Percentiles rank a stretch among this genome's conserved stretches.
These are phyloP conservation scores for Cyclopterus lumpus DNA, from an alignment of 2,797 vertebrate species.

Conservation along the genomic window DNA sequence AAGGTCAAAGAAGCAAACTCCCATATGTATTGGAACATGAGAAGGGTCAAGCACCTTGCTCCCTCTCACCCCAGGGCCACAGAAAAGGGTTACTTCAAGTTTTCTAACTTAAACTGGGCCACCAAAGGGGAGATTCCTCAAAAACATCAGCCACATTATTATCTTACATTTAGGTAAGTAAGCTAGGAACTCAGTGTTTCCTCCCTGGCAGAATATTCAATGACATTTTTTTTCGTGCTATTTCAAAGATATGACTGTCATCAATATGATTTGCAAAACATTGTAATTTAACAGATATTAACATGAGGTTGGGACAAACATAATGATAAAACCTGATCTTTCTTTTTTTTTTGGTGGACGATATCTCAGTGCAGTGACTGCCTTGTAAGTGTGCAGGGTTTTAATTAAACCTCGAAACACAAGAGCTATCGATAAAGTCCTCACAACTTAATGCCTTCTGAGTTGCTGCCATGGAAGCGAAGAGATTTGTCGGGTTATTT, in stretches of 20 bases:
- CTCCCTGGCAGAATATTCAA: constrained; percentile 22
- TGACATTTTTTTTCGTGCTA: constrained; percentile 28
- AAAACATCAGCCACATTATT: constrained; percentile 15
- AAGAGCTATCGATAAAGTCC: constrained; percentile 71
- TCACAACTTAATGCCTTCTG: constrained; percentile 72
- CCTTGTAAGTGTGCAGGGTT: constrained; percentile 53
- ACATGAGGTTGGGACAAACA: constrained; percentile 55
- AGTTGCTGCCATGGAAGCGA: constrained; percentile 62
- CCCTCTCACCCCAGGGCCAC: constrained; percentile 25
- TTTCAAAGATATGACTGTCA: constrained; percentile 45
- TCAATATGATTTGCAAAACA: constrained; percentile 54
- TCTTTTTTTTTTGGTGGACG: constrained; percentile 18
- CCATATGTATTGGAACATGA: constrained; percentile 27
- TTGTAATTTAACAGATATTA: constrained; percentile 58
- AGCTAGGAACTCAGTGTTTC: constrained; percentile 4
- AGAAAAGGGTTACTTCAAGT: constrained; percentile 31
- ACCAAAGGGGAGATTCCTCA: constrained; percentile 14
- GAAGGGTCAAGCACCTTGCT: constrained; percentile 36
- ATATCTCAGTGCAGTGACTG: constrained; percentile 50
- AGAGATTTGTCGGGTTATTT: constrained; percentile 73
- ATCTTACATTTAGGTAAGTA: neutral
- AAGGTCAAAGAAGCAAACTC: constrained; percentile 51
- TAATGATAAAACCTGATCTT: constrained; percentile 46
- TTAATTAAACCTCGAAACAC: constrained; percentile 77
- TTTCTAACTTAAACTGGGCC: constrained; percentile 19